Evolutionary conservation across 2,888 invertebrate genomes (phyloP), one percentile per base, ranked within the genome.

Genomic region (Macropis europaea): DNA sequence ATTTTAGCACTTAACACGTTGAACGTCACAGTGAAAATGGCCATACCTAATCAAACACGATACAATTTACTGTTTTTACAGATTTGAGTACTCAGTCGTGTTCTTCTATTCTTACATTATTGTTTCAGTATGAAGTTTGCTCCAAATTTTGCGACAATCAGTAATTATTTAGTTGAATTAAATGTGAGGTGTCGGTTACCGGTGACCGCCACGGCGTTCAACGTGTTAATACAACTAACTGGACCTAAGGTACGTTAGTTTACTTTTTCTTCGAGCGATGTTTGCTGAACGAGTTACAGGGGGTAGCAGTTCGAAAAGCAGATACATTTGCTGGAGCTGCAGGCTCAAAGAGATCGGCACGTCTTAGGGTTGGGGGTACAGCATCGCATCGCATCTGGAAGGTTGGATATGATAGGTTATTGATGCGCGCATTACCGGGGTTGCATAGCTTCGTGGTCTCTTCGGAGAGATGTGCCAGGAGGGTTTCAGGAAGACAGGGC

Each of bases 361-460:
- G 47, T 67, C 67, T 52, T 52, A 67, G 61, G 34, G 54, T 45
- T 9, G 19, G 42, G 30, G 15, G 6, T 28, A 19, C 30, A 28
- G 60, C 59, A 68, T 56, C 48, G 67, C 48, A 72, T 68, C 64
- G 70, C 63, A 72, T 76, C 73, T 70, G 61, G 74, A 71, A 75
- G 79, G 78, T 75, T 82, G 80, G 83, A 84, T 86, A 84, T 84
- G 87, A 87, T 87, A 86, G 86, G 86, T 87, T 87, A 87, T 87
- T 84, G 87, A 87, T 87, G 87, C 79, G 76, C 78, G 82, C 86
- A 87, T 87, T 85, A 87, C 84, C 78, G 80, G 75, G 69, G 77
- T 81, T 84, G 77, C 81, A 81, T 76, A 78, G 77, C 75, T 77
- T 52, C 69, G 45, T 36, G 75, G 73, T 74, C 74, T 73, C 66